Evolutionary conservation across 2,113 vertebrate species (phyloP).

Genomic region (Myiozetetes cayanensis): DNA sequence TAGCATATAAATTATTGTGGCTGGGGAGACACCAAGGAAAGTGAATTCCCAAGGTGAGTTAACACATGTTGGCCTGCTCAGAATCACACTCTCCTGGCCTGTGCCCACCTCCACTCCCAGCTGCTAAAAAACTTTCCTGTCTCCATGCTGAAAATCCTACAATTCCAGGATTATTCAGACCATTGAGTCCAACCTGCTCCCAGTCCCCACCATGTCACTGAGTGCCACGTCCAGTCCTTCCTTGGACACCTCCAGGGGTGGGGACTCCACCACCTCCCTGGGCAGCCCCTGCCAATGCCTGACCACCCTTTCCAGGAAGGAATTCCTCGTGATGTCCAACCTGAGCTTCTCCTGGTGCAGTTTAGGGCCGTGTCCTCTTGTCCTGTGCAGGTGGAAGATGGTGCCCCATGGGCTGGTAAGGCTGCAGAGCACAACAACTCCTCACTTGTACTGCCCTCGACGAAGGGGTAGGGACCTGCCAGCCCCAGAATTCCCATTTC

Average conservation of each 20-base stretch:
- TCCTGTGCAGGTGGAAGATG: not conserved
- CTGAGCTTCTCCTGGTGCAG: not conserved
- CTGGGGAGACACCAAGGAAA: not conserved
- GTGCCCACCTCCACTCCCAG: not conserved
- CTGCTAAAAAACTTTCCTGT: not conserved
- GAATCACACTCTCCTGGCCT: not conserved
- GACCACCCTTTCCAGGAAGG: too few relatives aligned
- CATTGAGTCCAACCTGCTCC: not conserved
- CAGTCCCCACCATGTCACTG: too few relatives aligned
- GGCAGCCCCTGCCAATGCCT: not conserved
- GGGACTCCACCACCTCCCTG: not conserved
- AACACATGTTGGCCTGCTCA: accelerated
- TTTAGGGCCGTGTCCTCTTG: not conserved
- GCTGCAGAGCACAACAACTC: not conserved
- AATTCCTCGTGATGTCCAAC: not conserved
- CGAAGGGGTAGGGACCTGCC: not conserved
- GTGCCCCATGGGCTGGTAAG: not conserved
- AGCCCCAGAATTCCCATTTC: not conserved
- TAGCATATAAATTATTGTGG: not conserved
- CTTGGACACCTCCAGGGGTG: not conserved
- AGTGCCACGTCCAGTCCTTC: not conserved
- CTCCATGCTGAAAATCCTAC: not conserved
- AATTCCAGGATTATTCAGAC: not conserved
- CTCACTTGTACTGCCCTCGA: not conserved
- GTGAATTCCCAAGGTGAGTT: not conserved